Percentiles rank a stretch among this genome's conserved stretches.
These are phyloP conservation scores for Parasteatoda tepidariorum DNA, from an alignment of 1,140 invertebrate species.

Conservation along the genomic window DNA sequence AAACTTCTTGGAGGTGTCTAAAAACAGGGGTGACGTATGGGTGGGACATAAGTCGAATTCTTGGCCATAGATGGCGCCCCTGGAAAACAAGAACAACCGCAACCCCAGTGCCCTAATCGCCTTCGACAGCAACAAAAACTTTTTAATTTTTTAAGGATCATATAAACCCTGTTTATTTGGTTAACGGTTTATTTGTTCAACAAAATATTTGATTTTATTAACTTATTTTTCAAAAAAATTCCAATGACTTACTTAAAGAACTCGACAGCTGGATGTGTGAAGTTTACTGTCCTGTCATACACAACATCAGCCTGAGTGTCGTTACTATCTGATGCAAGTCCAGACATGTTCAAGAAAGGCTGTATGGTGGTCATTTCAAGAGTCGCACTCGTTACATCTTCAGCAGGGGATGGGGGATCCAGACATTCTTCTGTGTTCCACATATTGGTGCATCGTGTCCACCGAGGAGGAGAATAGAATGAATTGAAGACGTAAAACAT, in stretches of 20 bases:
- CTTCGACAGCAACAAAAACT: no score
- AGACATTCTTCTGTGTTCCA: slow-evolving; percentile 86
- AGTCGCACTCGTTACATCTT: not conserved
- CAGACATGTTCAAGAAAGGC: no score
- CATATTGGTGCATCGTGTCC: slow-evolving; percentile 86
- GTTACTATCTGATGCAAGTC: not conserved
- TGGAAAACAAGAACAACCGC: no score
- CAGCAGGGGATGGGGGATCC: slow-evolving; percentile 72
- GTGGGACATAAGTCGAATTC: no score
- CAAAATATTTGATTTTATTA: not conserved
- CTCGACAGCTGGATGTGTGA: slow-evolving; percentile 30
- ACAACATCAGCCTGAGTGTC: not conserved
- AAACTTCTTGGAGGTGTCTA: no score
- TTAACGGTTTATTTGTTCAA: no score
- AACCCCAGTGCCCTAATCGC: no score
- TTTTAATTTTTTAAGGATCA: no score
- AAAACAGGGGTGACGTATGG: no score
- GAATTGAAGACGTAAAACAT: slow-evolving; percentile 93
- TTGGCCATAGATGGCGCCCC: no score
- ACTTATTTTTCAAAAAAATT: not conserved
- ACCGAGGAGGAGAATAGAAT: slow-evolving; percentile 86
- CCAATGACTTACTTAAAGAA: slow-evolving; percentile 38
- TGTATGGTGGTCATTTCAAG: not conserved
- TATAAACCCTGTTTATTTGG: no score
- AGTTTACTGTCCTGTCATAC: not conserved